phyloP scores from a whole-genome alignment of 2,888 invertebrate species.

The Thymelicus acteon region DNA sequence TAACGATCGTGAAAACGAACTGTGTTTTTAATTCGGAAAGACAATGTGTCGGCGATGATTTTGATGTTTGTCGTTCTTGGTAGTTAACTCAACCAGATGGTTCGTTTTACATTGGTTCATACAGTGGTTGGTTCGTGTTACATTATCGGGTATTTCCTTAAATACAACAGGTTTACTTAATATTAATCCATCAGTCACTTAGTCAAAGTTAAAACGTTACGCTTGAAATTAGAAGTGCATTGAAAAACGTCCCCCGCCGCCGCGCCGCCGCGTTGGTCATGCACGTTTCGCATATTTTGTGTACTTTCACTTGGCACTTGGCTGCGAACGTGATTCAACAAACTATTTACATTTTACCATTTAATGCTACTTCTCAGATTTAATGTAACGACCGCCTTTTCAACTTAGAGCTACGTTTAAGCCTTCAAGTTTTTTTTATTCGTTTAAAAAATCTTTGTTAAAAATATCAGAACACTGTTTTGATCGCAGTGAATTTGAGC shows the following conservation, averaged over 20 bases:
- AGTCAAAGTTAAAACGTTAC: conserved; percentile 1
- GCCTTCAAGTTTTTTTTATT: not conserved
- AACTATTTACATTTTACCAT: conserved; percentile 23
- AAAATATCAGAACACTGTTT: not conserved
- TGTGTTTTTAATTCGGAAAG: too few relatives aligned
- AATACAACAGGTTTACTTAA: not conserved
- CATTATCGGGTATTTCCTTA: too few relatives aligned
- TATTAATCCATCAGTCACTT: not conserved
- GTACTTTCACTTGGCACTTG: conserved; percentile 60
- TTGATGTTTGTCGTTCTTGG: too few relatives aligned
- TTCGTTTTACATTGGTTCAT: too few relatives aligned
- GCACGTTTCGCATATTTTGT: conserved; percentile 53
- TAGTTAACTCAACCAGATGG: too few relatives aligned
- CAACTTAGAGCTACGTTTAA: not conserved
- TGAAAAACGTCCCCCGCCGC: conserved; percentile 14
- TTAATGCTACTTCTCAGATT: conserved; percentile 9
- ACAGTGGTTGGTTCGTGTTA: too few relatives aligned
- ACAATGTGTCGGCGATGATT: too few relatives aligned
- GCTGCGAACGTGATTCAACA: conserved; percentile 44
- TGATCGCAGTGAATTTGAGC: too few relatives aligned
- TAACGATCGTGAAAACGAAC: too few relatives aligned
- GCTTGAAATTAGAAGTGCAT: not conserved
- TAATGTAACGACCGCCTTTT: conserved; percentile 3
- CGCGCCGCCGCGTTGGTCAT: conserved; percentile 10
- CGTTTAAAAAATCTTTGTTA: not conserved